phyloP scores from a whole-genome alignment of 30 jellyfish, hydroid and myxozoan species.

The Aurelia sp. region DNA sequence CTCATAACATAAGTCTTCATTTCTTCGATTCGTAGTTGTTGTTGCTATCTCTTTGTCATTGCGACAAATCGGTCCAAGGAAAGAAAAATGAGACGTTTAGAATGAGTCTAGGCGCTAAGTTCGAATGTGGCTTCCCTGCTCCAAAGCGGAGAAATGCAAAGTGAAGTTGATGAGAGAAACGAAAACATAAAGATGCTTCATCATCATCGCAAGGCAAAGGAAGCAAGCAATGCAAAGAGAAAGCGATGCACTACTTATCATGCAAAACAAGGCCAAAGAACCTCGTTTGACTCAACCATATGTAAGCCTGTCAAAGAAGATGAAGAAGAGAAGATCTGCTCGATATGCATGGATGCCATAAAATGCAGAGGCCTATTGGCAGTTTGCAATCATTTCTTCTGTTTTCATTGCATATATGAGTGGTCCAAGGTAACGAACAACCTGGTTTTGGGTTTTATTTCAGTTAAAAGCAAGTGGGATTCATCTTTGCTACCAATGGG shows the following conservation, averaged over 20 bases:
- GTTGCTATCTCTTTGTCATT: too few relatives aligned
- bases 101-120: too few relatives aligned
- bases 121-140: too few relatives aligned
- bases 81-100: too few relatives aligned
- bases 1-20: too few relatives aligned
- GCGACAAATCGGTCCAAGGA: too few relatives aligned
- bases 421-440: conserved; percentile 66
- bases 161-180: too few relatives aligned
- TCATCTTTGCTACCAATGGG: too few relatives aligned
- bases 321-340: conserved; percentile 32
- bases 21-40: too few relatives aligned
- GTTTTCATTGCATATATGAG: conserved; percentile 55
- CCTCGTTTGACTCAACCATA: too few relatives aligned
- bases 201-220: not conserved
- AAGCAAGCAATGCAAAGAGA: not conserved
- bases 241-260: not conserved
- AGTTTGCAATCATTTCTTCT: conserved; percentile 72
- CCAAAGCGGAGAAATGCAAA: too few relatives aligned
- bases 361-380: conserved; percentile 45
- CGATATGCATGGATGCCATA: conserved; percentile 55
- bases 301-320: not conserved
- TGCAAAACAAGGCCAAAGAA: too few relatives aligned
- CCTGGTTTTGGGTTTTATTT: not conserved
- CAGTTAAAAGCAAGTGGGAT: not conserved
- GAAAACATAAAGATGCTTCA: not conserved